Percentiles rank a stretch among this genome's conserved stretches.
phyloP scores from a whole-genome alignment of 2,888 invertebrate species.

The Lasioglossum calceatum region DNA sequence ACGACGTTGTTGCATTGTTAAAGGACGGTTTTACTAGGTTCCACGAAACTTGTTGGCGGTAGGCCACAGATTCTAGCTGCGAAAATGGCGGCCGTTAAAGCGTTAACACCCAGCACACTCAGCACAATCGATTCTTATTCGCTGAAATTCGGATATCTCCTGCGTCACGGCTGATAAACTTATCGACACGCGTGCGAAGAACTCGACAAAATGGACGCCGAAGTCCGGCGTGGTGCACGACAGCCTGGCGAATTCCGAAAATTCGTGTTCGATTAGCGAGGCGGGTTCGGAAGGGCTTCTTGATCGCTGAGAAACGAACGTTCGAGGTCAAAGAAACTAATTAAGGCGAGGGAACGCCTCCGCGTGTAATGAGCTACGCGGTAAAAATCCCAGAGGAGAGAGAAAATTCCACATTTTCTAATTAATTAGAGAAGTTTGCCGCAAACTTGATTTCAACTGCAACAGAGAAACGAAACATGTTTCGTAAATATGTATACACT shows the following conservation, averaged over 20 bases:
- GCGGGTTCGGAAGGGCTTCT: neutral
- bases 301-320: neutral
- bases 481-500: neutral
- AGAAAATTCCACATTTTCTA: neutral
- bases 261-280: neutral
- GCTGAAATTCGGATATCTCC: conserved; percentile 16
- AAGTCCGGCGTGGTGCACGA: conserved; percentile 91
- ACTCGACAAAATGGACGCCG: conserved; percentile 80
- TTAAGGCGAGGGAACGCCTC: neutral
- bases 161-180: conserved; percentile 51
- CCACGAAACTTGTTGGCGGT: neutral
- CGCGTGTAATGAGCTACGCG: neutral
- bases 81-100: conserved; percentile 4
- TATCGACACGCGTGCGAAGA: neutral
- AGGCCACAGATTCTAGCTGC: neutral
- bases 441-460: neutral
- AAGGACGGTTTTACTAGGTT: conserved; percentile 3
- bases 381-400: neutral
- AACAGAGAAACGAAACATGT: neutral
- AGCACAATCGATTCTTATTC: conserved; percentile 4
- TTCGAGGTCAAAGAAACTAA: neutral
- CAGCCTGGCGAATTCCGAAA: conserved; percentile 81
- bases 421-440: neutral
- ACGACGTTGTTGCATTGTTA: neutral
- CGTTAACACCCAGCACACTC: conserved; percentile 1